Conservation (phyloP, 2,888 invertebrate species). For the Parapristionchus giblindavisi region DNA sequence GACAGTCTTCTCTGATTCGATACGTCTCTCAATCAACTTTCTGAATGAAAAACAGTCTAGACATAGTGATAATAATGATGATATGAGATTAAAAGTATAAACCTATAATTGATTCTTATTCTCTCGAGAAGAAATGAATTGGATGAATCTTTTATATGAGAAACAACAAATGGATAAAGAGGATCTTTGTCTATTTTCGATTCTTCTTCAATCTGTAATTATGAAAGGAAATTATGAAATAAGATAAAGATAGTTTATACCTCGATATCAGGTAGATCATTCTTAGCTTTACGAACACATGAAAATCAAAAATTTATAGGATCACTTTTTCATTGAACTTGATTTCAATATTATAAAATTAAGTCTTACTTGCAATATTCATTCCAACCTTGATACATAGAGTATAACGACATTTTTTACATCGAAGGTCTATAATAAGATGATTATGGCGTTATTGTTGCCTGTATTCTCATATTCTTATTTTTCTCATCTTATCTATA, state of each 20-base stretch:
- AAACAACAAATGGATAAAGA: constrained; percentile 2
- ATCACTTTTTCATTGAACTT: not conserved
- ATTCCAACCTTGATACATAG: constrained; percentile 23
- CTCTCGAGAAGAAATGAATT: not conserved
- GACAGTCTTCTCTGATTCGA: constrained; percentile 10
- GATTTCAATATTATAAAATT: not conserved
- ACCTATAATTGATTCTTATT: not conserved
- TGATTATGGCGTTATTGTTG: not conserved
- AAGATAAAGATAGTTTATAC: too few relatives aligned
- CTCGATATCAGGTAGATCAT: constrained; percentile 4
- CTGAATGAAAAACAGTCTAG: constrained; percentile 1
- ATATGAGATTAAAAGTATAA: not conserved
- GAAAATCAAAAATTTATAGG: not conserved
- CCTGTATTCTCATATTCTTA: not conserved
- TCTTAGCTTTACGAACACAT: constrained; percentile 19
- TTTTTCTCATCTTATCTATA: not conserved
- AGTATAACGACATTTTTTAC: constrained; percentile 26
- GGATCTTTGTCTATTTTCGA: too few relatives aligned
- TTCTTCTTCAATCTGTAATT: too few relatives aligned
- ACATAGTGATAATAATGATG: not conserved
- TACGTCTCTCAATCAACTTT: not conserved
- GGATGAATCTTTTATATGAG: not conserved
- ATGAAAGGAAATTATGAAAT: too few relatives aligned
- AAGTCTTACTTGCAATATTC: constrained; percentile 4
- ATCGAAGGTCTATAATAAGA: constrained; percentile 17